phyloP scores from a whole-genome alignment of 1,140 invertebrate species.

The Drosophila bocki region DNA sequence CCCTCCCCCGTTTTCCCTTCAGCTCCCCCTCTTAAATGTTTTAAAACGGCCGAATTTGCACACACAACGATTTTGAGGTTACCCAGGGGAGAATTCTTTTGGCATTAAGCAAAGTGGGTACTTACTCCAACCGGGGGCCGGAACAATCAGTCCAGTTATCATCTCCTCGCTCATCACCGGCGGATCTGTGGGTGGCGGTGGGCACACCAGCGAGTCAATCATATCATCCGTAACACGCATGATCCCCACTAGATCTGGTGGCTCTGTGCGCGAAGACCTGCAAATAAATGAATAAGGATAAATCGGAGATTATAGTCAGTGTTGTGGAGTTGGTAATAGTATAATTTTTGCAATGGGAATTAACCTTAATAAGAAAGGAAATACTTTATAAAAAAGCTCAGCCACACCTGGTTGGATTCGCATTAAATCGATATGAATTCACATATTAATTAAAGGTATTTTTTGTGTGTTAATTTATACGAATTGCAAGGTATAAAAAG shows the following conservation, averaged over 20 bases:
- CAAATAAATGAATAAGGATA: slow-evolving; percentile 6
- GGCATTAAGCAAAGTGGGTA: slow-evolving; percentile 48
- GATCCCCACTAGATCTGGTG: slow-evolving; percentile 93
- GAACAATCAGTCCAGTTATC: slow-evolving; percentile 97
- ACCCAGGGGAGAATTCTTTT: slow-evolving; percentile 13
- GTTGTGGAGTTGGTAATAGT: slow-evolving; percentile 10
- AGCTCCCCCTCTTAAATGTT: slow-evolving; percentile 32
- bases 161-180: slow-evolving; percentile 97
- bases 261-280: slow-evolving; percentile 96
- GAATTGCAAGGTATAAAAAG: not conserved
- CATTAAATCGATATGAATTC: slow-evolving; percentile 8
- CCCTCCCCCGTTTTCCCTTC: not conserved
- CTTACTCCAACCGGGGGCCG: slow-evolving; percentile 96
- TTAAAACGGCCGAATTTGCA: slow-evolving; percentile 38
- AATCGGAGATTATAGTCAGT: not conserved
- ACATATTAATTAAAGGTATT: slow-evolving; percentile 1
- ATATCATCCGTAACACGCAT: slow-evolving; percentile 95
- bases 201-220: slow-evolving; percentile 97
- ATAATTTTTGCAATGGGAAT: slow-evolving; percentile 21
- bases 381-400: not conserved
- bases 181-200: slow-evolving; percentile 96
- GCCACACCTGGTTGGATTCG: slow-evolving; percentile 2
- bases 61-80: slow-evolving; percentile 38
- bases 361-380: not conserved
- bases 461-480: not conserved